These are phyloP conservation scores for Epinotia brunnichana DNA, from an alignment of 2,888 invertebrate genomes.

Conservation along the genomic window DNA sequence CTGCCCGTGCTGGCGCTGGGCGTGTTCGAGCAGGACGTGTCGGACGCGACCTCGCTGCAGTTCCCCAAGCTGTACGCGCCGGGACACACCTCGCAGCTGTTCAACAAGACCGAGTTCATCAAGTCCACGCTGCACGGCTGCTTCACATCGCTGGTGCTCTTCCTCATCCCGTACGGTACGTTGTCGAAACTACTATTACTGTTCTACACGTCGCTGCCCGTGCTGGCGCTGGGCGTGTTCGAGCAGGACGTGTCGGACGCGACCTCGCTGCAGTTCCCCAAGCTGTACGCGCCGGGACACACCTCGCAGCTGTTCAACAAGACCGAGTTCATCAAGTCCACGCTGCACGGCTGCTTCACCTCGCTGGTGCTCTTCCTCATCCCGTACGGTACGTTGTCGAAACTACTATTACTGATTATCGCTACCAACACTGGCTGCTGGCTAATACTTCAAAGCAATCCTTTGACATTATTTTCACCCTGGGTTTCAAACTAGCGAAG, in stretches of 20 bases:
- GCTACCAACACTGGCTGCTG: no score
- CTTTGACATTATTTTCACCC: no score
- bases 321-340: constrained; percentile 97
- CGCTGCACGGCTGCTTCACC: constrained; percentile 97
- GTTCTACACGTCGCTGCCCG: constrained; percentile 99
- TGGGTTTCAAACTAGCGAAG: no score
- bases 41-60: constrained; percentile 93
- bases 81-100: constrained; percentile 96
- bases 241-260: constrained; percentile 98
- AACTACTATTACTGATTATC: no score
- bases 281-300: constrained; percentile 97
- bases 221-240: constrained; percentile 97
- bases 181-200: no score
- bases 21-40: constrained; percentile 98
- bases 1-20: constrained; percentile 98
- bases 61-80: constrained; percentile 98
- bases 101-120: constrained; percentile 98
- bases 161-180: constrained; percentile 97
- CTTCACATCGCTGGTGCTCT: constrained; percentile 96
- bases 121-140: constrained; percentile 98
- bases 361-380: constrained; percentile 98
- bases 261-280: constrained; percentile 95
- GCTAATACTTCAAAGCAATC: no score
- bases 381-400: constrained; percentile 95
- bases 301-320: constrained; percentile 98